Evolutionary conservation across 1,140 invertebrate species (phyloP), one percentile per base, ranked within the genome.

Genomic region (Microplitis mediator): DNA sequence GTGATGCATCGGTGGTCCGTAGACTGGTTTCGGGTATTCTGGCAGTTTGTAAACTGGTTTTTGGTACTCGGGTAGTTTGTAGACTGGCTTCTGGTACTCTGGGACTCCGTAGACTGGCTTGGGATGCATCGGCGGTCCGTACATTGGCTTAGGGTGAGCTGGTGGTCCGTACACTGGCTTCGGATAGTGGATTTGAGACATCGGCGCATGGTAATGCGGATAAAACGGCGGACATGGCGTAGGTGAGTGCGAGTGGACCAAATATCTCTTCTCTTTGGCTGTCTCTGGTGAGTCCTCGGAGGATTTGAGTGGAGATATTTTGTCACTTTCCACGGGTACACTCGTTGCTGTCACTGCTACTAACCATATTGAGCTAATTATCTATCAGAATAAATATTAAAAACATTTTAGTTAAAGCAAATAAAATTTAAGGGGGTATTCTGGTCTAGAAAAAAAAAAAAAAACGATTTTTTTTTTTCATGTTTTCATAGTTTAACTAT

Each of bases 221-320:
- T 80, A 82, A 23, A 71, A 62, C 2, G 80, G 80, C 1, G 82
- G 84, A 77, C 85, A 86, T 0, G 83, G 83, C 1, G 74, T 64
- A 4, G 66, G 3, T 75, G 79, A n/a, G 69, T 50, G n/a, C 13
- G 31, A 13, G 6, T 68, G 66, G 23, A 35, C 32, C 2, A 74
- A 76, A 0, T 80, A 77, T 60, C 85, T 77, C 51, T 86, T 86
- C 3, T 72, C 66, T 67, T 86, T 85, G 0, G 39, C 45, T 32
- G 62, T 60, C 35, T 16, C 14, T 52, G 14, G 16, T 50, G 23
- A 14, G 45, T 52, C 34, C n/a, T 63, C 32, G 13, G 34, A 14
- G 14, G 45, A 16, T 14, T 66, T 8, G 8, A 11, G 31, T 58
- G 58, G 23, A 4, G 60, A 31, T 36, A 11, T 11, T 45, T 45